Base-by-base conservation (phyloP, 2,113 vertebrate species). In the Gorsachius goisagi region DNA sequence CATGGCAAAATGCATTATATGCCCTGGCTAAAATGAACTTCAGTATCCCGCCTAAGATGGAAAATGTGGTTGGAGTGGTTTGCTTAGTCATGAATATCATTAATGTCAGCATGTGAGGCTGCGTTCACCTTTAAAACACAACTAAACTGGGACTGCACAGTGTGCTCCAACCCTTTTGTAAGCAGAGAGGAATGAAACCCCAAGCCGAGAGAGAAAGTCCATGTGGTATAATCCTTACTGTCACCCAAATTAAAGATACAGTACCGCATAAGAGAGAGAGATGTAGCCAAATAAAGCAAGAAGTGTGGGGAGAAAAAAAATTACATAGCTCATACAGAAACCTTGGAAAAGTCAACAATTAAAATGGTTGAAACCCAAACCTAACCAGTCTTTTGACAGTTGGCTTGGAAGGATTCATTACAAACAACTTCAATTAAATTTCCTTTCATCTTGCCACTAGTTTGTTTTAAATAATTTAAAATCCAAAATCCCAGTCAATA, bases 171-270 rank as follows among this genome's bases (percentile, higher is more conserved):
- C 49, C 64, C 52, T 66, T 1, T 20, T 47, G 47, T 59, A 50
- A 89, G 59, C 4, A 52, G 39, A 77, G 73, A 78, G 59, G 82
- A 93, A 64, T 9, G 39, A 90, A 94, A 72, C 27, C 58, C 80
- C 93, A 85, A 85, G 80, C 45, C 67, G 73, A 73, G 59, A 59
- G 58, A 78, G 56, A 72, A 84, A 86, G 53, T 82, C 88, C 92
- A 58, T 24, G 41, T 53, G 77, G 53, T 50, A 6, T 4, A 80
- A 83, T 5, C 53, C 68, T 53, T 58, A 5, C 64, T 90, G 83
- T 49, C 67, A 73, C 75, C 83, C 90, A 71, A 58, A 11, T 58
- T 95, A 95, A 80, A 96, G 91, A 95, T 85, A 95, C 86, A 95
- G 81, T 13, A 84, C 92, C 75, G 4, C 88, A 9, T 5, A 15